phyloP scores from a whole-genome alignment of 2,797 vertebrate genomes.

The Lagorchestes hirsutus region DNA sequence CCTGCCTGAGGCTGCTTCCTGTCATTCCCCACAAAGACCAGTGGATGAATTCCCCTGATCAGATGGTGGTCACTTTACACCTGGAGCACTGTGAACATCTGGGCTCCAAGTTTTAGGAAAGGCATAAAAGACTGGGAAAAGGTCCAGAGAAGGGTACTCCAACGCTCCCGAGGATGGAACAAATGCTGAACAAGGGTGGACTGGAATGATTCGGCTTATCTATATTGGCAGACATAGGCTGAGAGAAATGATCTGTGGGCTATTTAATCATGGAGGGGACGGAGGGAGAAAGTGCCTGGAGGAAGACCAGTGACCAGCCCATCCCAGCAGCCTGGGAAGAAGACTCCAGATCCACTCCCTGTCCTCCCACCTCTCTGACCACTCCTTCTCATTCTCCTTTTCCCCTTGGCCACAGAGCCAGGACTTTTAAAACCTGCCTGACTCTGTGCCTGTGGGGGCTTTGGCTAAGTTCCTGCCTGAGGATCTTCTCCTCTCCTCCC shows the following conservation, averaged over 20 bases:
- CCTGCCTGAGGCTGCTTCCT: too few relatives aligned
- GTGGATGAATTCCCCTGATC: neutral
- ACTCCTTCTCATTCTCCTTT: neutral
- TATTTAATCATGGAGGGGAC: neutral
- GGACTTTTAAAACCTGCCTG: too few relatives aligned
- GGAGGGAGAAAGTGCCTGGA: neutral
- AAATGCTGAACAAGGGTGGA: neutral
- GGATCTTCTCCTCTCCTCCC: too few relatives aligned
- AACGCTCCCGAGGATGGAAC: neutral
- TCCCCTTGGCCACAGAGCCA: too few relatives aligned
- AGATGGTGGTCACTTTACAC: neutral
- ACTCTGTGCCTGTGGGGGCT: too few relatives aligned
- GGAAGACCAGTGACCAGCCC: neutral
- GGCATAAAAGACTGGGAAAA: neutral
- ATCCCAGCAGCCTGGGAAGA: neutral
- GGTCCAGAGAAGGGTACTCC: neutral
- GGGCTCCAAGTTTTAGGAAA: neutral
- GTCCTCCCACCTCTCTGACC: neutral
- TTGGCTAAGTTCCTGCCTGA: neutral
- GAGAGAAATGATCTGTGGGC: too few relatives aligned
- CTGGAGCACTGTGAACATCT: rapidly evolving
- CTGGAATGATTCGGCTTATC: neutral
- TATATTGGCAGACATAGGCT: neutral
- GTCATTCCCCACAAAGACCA: neutral
- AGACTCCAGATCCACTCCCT: rapidly evolving